Base-by-base conservation (phyloP, 2,797 vertebrate genomes). In the Petrocephalus schoutedeni region DNA sequence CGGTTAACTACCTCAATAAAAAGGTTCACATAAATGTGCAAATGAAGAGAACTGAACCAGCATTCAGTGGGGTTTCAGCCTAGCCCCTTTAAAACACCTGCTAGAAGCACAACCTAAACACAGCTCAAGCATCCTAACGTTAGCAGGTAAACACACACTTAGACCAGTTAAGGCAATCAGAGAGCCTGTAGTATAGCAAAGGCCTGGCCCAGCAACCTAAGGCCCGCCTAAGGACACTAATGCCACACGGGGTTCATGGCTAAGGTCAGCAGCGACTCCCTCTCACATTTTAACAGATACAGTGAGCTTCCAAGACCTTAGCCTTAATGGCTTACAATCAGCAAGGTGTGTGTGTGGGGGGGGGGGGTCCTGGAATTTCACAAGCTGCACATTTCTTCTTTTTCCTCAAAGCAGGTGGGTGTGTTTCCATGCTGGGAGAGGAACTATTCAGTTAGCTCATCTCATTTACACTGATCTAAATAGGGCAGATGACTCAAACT, bases 341-440 rank as follows among this genome's bases (percentile, higher is more conserved):
- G 41, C 36, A 80, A 49, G 74, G 74, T 77, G 71, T 77, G 19
- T 80, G 56, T 8, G 54, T 45, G 87, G 77, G 77, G 12, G 28
- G 21, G 57, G 77, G 77, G n/a, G 28, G 58, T 36, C 32, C 4
- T 53, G 54, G 56, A 23, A n/a, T 84, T 85, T 56, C 45, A 54
- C 53, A 85, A 85, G 51, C 12, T 28, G 21, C 83, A 85, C 23
- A 54, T 85, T 85, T 85, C 83, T 84, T 53, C 21, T 85, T 85
- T 85, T 54, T 54, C 49, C 23, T n/a, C 49, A 54, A 56, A 54
- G 51, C 6, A 28, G 19, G 53, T 85, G 83, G 83, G 21, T 56
- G 83, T 85, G 23, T 56, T 49, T 9, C 41, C 74, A 51, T 85
- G 49, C 82, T 84, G 83, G 51, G 53, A 85, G 53, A 56, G 23